Evolutionary conservation across 2,888 invertebrate genomes (phyloP), one percentile per base, ranked within the genome.

Genomic region (Candidula unifasciata): DNA sequence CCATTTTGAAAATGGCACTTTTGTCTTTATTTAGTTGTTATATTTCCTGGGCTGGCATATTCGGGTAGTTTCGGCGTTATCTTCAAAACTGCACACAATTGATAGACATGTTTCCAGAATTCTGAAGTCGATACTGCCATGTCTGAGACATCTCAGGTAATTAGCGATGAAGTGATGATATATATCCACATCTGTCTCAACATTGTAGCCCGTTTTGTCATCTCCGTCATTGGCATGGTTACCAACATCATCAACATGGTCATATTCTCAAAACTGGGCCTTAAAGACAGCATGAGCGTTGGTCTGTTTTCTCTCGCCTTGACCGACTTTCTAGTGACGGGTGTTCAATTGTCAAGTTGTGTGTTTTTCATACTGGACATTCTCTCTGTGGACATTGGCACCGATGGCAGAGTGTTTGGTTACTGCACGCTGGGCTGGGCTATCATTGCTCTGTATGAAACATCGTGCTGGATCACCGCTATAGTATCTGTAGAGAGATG

Each of bases 201-300:
- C 13, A 13, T 44, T 44, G 6, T 44, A 13, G 13, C 44, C 8
- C 44, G 44, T 44, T 44, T 44, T 6, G 13, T 44, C 27, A 30
- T 68, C 33, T 30, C 68, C 1, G 27, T 68, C 6, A 18, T 69
- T 27, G 69, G 69, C 30, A 30, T 69, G 8, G 27, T 69, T 10
- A 44, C 54, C 54, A 80, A 80, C 71, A 18, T 71, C 16, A 18
- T 80, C 71, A 80, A 71, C 71, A 33, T 80, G 52, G 30, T 54
- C 37, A 80, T 80, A n/a, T 80, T 80, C 33, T 44, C 71, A 18
- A n/a, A 80, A n/a, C 71, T 80, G 24, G 71, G 80, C 21, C 44
- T 69, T 8, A 80, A 71, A 71, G 60, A 60, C 60, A 60, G 60
- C 21, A 24, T 60, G 60, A 60, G 60, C n/a, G 60, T 60, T 60